phyloP scores from a whole-genome alignment of 23 tunicate species.

The Styela clava region DNA sequence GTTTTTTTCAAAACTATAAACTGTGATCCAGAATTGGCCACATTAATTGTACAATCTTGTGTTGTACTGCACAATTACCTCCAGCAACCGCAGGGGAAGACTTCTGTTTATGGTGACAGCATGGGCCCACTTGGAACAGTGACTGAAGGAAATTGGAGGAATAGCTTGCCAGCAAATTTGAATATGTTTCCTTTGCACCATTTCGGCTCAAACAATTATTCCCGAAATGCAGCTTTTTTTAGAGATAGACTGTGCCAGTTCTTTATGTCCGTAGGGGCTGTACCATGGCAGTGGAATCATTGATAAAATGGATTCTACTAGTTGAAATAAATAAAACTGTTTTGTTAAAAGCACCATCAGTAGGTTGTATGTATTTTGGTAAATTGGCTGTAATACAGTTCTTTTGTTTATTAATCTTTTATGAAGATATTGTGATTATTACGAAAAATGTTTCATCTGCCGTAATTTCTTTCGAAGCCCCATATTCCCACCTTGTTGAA shows the following conservation, averaged over 20 bases:
- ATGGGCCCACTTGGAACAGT: slow-evolving; percentile 19
- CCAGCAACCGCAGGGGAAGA: not conserved
- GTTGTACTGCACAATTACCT: slow-evolving; percentile 46
- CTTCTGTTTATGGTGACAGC: slow-evolving; percentile 11
- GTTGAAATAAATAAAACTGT: too few relatives aligned
- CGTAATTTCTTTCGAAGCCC: too few relatives aligned
- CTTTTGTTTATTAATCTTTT: too few relatives aligned
- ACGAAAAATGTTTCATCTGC: too few relatives aligned
- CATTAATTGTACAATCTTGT: slow-evolving; percentile 34
- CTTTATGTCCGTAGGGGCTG: slow-evolving; percentile 35
- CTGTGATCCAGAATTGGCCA: slow-evolving; percentile 30
- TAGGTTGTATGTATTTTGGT: too few relatives aligned
- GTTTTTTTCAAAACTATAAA: slow-evolving; percentile 24
- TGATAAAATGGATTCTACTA: too few relatives aligned
- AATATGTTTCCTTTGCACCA: not conserved
- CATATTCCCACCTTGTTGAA: too few relatives aligned
- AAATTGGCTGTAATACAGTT: too few relatives aligned
- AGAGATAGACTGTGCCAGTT: slow-evolving; percentile 12
- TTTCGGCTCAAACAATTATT: slow-evolving; percentile 35
- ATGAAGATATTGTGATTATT: too few relatives aligned
- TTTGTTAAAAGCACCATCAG: too few relatives aligned
- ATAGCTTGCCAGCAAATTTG: slow-evolving; percentile 9
- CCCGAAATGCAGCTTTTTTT: slow-evolving; percentile 17
- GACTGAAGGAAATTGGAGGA: slow-evolving; percentile 32
- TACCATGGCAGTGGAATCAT: slow-evolving; percentile 41